Percentiles rank a stretch among this genome's conserved stretches.
phyloP scores from a whole-genome alignment of 2,113 vertebrate species.

The Bos taurus region ARS-UCD2.0 NC_037330.1:107694001-107694500 shows the following conservation, averaged over 20 bases:
- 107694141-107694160: not conserved
- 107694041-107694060: not conserved
- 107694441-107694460: not conserved
- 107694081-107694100: not conserved
- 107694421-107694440: not conserved
- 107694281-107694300: not conserved
- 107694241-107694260: not conserved
- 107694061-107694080: not conserved
- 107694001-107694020: not conserved
- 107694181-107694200: not conserved
- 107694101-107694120: not conserved
- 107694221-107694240: not conserved
- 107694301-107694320: accelerated
- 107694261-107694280: not conserved
- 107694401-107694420: not conserved
- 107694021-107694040: not conserved
- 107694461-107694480: not conserved
- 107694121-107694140: not conserved
- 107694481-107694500: not conserved
- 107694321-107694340: not conserved
- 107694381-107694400: not conserved
- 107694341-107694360: not conserved
- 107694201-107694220: not conserved
- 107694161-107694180: not conserved
- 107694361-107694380: not conserved